phyloP scores from a whole-genome alignment of 2,888 invertebrate genomes.

The Tachina lurida region DNA sequence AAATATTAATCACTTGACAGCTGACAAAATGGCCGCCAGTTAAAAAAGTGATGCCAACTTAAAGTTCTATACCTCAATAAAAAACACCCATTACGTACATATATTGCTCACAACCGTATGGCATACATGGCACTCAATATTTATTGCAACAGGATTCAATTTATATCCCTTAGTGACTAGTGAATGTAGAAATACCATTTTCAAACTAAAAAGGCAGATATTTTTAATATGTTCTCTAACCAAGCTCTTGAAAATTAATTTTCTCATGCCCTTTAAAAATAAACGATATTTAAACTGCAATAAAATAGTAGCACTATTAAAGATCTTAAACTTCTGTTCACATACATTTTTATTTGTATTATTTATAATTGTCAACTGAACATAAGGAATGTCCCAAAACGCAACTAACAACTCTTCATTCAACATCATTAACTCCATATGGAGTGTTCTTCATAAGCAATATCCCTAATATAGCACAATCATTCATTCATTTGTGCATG shows the following conservation, averaged over 20 bases:
- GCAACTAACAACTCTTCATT: slow-evolving; percentile 53
- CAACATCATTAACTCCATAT: slow-evolving; percentile 68
- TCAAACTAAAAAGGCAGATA: too few species aligned
- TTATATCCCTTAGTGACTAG: too few species aligned
- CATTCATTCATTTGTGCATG: slow-evolving; percentile 36
- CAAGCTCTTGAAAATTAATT: neutral
- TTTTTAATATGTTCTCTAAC: neutral
- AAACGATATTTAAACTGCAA: slow-evolving; percentile 28
- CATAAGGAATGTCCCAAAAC: slow-evolving; percentile 33
- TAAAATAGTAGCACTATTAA: slow-evolving; percentile 26
- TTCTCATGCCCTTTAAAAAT: slow-evolving; percentile 15
- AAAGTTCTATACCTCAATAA: too few species aligned
- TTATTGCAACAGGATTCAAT: too few species aligned
- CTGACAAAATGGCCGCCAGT: too few species aligned
- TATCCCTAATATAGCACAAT: slow-evolving; percentile 65
- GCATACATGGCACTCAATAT: too few species aligned
- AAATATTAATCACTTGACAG: too few species aligned
- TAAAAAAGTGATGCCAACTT: too few species aligned
- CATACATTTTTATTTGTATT: slow-evolving; percentile 24
- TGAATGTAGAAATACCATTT: too few species aligned
- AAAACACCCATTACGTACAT: too few species aligned
- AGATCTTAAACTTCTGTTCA: slow-evolving; percentile 68
- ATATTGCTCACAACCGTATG: too few species aligned
- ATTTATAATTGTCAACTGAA: slow-evolving; percentile 12
- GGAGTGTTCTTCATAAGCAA: slow-evolving; percentile 55